Conservation (phyloP, 2,797 vertebrate species). For the Hafferia zeledoni region DNA sequence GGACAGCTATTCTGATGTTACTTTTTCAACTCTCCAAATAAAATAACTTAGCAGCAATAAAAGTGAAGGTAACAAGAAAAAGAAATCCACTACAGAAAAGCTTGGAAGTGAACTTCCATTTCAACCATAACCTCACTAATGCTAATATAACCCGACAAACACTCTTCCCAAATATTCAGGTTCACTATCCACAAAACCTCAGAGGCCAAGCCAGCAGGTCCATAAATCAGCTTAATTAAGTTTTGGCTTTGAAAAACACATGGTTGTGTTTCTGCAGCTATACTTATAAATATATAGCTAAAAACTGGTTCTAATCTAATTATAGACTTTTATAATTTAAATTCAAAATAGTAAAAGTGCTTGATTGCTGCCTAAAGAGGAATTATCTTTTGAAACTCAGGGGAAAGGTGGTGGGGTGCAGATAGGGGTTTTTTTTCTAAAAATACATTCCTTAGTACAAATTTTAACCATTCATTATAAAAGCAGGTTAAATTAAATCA, state of each 20-base stretch:
- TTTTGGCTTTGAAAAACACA: neutral
- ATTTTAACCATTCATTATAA: constrained; percentile 4
- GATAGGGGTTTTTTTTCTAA: neutral
- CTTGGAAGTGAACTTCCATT: neutral
- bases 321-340: neutral
- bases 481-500: constrained; percentile 21
- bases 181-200: neutral
- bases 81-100: neutral
- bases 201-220: neutral
- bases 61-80: neutral
- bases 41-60: neutral
- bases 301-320: neutral
- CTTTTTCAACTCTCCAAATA: neutral
- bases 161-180: neutral
- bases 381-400: neutral
- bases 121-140: neutral
- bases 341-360: neutral
- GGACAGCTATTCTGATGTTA: neutral
- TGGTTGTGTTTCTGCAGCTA: neutral
- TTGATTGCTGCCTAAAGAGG: neutral
- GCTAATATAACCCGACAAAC: neutral
- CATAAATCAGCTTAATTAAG: neutral
- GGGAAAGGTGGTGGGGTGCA: rapidly evolving
- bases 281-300: neutral
- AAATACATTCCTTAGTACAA: neutral